Base-by-base conservation (phyloP, 2,797 vertebrate genomes). In the Chromobotia macracanthus region DNA sequence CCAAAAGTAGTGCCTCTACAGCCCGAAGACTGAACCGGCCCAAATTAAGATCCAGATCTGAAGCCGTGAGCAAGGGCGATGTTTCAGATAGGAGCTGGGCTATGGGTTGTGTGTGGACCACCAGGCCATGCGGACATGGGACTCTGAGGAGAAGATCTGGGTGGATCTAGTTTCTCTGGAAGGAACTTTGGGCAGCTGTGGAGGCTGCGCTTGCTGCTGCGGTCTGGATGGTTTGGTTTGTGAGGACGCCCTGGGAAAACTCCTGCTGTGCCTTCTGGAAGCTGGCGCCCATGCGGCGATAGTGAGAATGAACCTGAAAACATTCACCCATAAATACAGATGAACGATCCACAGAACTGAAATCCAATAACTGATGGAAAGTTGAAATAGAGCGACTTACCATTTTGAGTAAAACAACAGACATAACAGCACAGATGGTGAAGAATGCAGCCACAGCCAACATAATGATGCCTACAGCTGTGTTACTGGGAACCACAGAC, bases 251-350 rank as follows among this genome's bases (percentile, higher is more conserved):
- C 84, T 97, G 95, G n/a, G 98, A 98, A 75, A 99, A 96, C 74
- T 99, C 97, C 81, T 98, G 95, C 89, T 99, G 97, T 0, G 97
- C 98, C 86, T 97, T 96, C 53, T 97, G 95, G 92, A 99, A 99
- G 84, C 95, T 99, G 88, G 98, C 97, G 3, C 97, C 96, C 0
- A 96, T 97, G 70, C 93, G 93, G 16, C 97, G 96, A 77, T 98
- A 99, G 82, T 95, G 85, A 71, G 95, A 92, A 53, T 99, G 98
- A 53, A 98, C 97, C 98, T 99, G 87, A 5, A 68, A 61, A 58
- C 44, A 48, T 46, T 4, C 64, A 75, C 10, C 16, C 5, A 0
- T 6, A 31, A 61, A 16, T 13, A 19, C 48, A 65, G 11, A 41
- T 3, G 13, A 16, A 12, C 21, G 23, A 66, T 0, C 5, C 1